Evolutionary conservation across 2,797 vertebrate genomes (phyloP), one percentile per base, ranked within the genome.

Genomic region (Fratercula arctica): DNA sequence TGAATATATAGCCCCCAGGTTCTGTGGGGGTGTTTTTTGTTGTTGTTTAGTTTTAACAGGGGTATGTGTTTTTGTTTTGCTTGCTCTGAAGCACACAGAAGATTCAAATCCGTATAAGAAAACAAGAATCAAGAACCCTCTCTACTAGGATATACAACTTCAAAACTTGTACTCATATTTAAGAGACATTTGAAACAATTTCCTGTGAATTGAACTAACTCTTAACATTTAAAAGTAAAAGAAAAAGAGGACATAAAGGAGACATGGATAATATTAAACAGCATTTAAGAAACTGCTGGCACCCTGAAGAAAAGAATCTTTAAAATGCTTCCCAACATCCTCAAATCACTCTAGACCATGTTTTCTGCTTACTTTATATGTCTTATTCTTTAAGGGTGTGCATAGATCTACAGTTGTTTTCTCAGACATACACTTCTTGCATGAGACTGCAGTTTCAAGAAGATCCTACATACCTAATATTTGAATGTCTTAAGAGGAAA

Each of bases 171-270:
- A 74, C 3, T 6, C 4, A 24, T 41, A 87, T 85, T 74, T 37
- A 85, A 83, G 39, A 37, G 15, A 57, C 14, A 60, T 7, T 4
- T 69, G 54, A 81, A 94, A 77, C 33, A 24, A 50, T n/a, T 85
- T 74, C 15, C 26, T 68, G 87, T 1, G 2, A 72, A 75, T 20
- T 45, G 28, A 79, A 75, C 18, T 78, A 50, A 43, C 35, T 75
- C 16, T 35, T 48, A 93, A 64, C 6, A 69, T 20, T 57, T 35
- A 46, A 70, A 95, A 43, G 29, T 37, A 59, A 64, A 68, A 46
- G 23, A 89, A 61, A 82, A 7, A 13, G 33, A 63, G 0, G 1
- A 61, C 1, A 0, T 24, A 66, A 48, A 59, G 20, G 15, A 80
- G 4, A 50, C 10, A n/a, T 9, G 21, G 25, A 7, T 77, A 78